Evolutionary conservation across 2,888 invertebrate genomes (phyloP).

Genomic region (Lucinisca nassula): DNA sequence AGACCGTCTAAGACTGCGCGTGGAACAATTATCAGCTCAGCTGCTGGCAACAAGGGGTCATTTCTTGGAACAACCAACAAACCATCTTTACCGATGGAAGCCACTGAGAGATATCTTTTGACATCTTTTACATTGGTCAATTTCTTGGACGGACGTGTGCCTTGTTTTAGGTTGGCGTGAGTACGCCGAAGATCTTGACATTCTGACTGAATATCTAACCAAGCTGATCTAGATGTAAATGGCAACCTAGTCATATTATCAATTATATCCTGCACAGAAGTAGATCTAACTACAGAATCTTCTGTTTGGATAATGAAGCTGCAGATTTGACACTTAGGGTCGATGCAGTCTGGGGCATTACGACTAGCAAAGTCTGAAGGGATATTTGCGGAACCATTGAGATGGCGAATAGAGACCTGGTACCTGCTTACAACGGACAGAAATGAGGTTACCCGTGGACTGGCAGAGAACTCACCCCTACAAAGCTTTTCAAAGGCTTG

Average conservation of each 20-base stretch:
- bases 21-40: slow-evolving; percentile 67
- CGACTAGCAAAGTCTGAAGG: slow-evolving; percentile 66
- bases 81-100: slow-evolving; percentile 57
- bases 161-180: slow-evolving; percentile 61
- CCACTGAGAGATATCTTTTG: slow-evolving; percentile 55
- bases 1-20: slow-evolving; percentile 59
- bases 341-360: too few species aligned
- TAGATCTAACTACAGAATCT: too few species aligned
- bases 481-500: too few species aligned
- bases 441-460: slow-evolving; percentile 48
- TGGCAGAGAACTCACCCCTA: too few species aligned
- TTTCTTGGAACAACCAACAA: slow-evolving; percentile 9
- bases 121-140: slow-evolving; percentile 65
- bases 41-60: slow-evolving; percentile 30
- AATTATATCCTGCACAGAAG: slow-evolving; percentile 23
- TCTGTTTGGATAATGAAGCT: slow-evolving; percentile 33
- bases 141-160: slow-evolving; percentile 70
- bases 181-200: slow-evolving; percentile 61
- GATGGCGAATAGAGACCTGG: slow-evolving; percentile 26
- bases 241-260: slow-evolving; percentile 30
- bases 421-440: slow-evolving; percentile 37
- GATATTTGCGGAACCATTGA: slow-evolving; percentile 38
- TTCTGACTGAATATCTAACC: slow-evolving; percentile 56
- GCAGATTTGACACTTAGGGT: too few species aligned
- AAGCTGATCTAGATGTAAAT: slow-evolving; percentile 55